These are phyloP conservation scores for Numenius phaeopus DNA, from an alignment of 2,797 vertebrate species.

Conservation along the genomic window DNA sequence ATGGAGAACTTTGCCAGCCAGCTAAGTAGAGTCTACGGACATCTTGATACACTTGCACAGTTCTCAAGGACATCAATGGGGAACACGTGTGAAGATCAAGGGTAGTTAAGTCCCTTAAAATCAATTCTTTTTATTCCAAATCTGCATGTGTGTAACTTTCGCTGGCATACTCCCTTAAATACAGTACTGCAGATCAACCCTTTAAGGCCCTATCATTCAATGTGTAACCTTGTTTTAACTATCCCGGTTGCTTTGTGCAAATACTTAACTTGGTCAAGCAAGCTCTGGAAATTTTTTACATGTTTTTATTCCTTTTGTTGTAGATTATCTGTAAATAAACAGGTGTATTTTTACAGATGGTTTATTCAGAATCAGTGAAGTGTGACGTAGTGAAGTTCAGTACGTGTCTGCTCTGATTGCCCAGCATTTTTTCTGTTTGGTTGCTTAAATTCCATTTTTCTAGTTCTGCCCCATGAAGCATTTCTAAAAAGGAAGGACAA, in stretches of 20 bases:
- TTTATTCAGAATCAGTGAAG: not conserved
- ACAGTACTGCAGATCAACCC: not conserved
- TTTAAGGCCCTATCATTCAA: not conserved
- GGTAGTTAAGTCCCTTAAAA: not conserved
- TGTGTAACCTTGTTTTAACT: not conserved
- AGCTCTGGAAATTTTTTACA: not conserved
- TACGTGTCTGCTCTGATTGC: not conserved
- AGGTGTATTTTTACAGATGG: not conserved
- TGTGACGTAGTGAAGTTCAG: not conserved
- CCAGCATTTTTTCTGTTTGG: not conserved
- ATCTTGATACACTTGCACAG: not conserved
- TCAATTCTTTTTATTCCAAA: not conserved
- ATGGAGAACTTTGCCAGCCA: not conserved
- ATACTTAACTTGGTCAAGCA: fast-evolving
- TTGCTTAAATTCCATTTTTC: not conserved
- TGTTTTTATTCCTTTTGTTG: not conserved
- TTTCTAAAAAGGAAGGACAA: not conserved
- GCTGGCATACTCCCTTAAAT: not conserved
- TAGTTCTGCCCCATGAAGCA: not conserved
- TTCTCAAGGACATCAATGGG: not conserved
- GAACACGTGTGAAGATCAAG: not conserved
- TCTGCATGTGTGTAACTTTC: not conserved
- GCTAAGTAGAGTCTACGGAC: not conserved
- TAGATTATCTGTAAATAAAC: not conserved
- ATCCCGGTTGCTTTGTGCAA: not conserved